A percentile compares a stretch with the other conserved stretches of the same genome.
Conservation (phyloP, 2,888 invertebrate genomes). For the Sminthurides aquaticus region DNA sequence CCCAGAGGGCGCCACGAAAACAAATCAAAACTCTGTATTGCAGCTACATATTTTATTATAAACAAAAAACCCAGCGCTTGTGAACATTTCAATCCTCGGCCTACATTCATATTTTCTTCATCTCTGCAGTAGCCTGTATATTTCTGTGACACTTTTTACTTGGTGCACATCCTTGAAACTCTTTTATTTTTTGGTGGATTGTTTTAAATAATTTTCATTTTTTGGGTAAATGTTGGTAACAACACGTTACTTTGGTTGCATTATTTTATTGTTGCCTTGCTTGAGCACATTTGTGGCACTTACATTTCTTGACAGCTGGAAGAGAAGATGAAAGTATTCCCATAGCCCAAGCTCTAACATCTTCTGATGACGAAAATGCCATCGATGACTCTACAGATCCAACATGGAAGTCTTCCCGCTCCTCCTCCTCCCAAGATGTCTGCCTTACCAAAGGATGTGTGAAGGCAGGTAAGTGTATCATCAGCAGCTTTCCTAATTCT, state of each 20-base stretch:
- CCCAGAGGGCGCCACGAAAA: not conserved
- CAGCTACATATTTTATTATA: not conserved
- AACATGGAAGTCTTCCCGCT: conserved; percentile 3
- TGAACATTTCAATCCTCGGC: not conserved
- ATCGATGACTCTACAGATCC: conserved; percentile 26
- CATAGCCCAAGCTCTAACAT: conserved; percentile 42
- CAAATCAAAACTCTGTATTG: not conserved
- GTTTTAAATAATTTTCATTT: too few species aligned
- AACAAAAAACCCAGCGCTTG: not conserved
- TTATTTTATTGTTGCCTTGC: conserved; percentile 29
- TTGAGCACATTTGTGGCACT: conserved; percentile 43
- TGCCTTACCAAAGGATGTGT: conserved; percentile 73
- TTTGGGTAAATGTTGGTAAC: too few species aligned
- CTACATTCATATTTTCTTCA: not conserved
- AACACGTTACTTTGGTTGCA: not conserved
- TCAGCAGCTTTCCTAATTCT: too few species aligned
- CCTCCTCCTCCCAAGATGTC: conserved; percentile 46
- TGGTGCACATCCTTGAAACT: not conserved
- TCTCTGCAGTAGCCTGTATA: not conserved
- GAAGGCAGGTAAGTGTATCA: conserved; percentile 57
- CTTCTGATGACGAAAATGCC: conserved; percentile 25
- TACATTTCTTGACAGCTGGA: conserved; percentile 41
- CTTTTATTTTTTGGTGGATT: not conserved
- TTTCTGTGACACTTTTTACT: not conserved
- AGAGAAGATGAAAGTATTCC: conserved; percentile 43